These are phyloP conservation scores for Bombus superbus DNA, from an alignment of 1,140 invertebrate species.

Conservation along the genomic window DNA sequence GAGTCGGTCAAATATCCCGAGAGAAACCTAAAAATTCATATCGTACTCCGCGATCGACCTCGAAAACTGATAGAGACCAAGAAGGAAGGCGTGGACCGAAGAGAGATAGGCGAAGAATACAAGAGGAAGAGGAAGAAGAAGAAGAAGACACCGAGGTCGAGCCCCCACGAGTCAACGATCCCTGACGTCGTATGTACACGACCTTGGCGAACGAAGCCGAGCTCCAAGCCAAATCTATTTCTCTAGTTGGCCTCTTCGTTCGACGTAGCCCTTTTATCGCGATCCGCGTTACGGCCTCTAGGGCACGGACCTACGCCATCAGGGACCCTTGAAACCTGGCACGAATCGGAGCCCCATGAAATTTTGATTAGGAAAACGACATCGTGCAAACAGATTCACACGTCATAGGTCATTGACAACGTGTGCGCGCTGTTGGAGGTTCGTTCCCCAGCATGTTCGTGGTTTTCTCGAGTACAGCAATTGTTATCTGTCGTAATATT, in stretches of 20 bases:
- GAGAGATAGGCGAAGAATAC: slow-evolving; percentile 17
- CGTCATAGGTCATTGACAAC: slow-evolving; percentile 16
- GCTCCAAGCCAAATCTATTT: slow-evolving; percentile 75
- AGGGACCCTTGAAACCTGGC: not conserved
- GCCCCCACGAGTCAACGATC: slow-evolving; percentile 79
- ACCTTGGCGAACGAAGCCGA: slow-evolving; percentile 76
- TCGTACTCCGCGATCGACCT: not conserved
- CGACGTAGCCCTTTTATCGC: slow-evolving; percentile 29
- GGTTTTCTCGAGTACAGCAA: not conserved
- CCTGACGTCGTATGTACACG: slow-evolving; percentile 74
- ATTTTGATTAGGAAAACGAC: slow-evolving; percentile 1
- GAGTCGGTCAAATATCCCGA: not conserved
- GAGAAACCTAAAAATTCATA: not conserved
- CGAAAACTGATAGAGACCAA: not conserved
- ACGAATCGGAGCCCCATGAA: not conserved
- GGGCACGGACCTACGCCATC: not conserved
- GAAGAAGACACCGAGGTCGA: slow-evolving; percentile 75
- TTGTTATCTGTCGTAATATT: not conserved
- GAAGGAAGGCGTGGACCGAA: slow-evolving; percentile 11
- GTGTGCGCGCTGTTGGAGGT: not conserved
- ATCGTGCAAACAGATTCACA: not conserved
- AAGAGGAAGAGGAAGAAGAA: slow-evolving; percentile 40
- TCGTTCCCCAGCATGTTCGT: no score
- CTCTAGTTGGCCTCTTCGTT: slow-evolving; percentile 23
- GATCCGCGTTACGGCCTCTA: not conserved